Base-by-base conservation (phyloP, 2,113 vertebrate species). In the Struthio camelus region DNA sequence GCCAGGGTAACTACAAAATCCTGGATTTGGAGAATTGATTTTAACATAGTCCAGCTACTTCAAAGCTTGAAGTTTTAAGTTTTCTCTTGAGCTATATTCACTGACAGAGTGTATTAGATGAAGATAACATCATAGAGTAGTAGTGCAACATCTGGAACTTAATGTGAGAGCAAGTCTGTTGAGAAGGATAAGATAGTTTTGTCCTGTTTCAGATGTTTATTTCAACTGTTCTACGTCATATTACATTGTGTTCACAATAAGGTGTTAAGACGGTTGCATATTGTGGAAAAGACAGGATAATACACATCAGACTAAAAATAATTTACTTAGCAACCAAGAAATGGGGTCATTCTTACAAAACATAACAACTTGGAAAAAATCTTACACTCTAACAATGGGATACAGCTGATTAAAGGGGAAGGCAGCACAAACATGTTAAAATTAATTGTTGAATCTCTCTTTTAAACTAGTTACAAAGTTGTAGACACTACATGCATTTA, bases 31-130 rank as follows among this genome's bases (percentile, higher is more conserved):
- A 75, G 56, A 67, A 18, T 19, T 70, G 6, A 70, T 38, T 58
- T 91, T 71, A 76, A 67, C 25, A 27, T 84, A 71, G 80, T 93
- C 14, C 7, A 67, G 28, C 9, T 17, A 81, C 28, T 87, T 95
- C 59, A 89, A 87, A 87, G 17, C 11, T 72, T 81, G 50, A 65
- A 80, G 84, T 67, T 67, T 38, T 48, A 80, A 58, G 80, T 70
- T 84, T 84, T 78, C 4, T 78, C 40, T 87, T 91, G 65, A 84
- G 5, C 9, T 62, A 5, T 30, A 81, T 90, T 75, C 62, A 20
- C 36, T 67, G 20, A 3, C 36, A 71, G 20, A 42, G 5, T 62
- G 32, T 50, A 73, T 80, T 80, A 53, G 25, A 86, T 88, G 79
- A 32, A 80, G 23, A 73, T n/a, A 92, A 38, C 19, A 80, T 64